phyloP scores from a whole-genome alignment of 2,113 vertebrate species.

The Noturus placidus region DNA sequence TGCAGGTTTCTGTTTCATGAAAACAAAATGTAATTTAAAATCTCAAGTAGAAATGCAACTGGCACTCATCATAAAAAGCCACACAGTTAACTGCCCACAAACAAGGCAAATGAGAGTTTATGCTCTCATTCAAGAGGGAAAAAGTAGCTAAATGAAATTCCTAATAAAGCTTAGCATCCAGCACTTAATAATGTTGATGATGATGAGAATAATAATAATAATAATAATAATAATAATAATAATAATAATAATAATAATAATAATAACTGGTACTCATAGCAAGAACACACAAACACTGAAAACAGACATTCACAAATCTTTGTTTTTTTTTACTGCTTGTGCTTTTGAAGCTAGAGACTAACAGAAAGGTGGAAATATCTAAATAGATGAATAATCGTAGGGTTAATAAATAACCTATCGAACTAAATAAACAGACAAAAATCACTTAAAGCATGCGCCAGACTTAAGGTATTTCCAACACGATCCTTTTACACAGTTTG shows the following conservation, averaged over 20 bases:
- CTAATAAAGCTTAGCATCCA: conserved; percentile 81
- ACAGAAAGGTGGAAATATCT: conserved; percentile 60
- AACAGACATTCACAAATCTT: conserved; percentile 61
- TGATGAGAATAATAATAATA: conserved; percentile 61
- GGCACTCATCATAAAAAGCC: conserved; percentile 68
- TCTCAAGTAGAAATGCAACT: conserved; percentile 65
- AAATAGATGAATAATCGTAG: conserved; percentile 56
- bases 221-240: conserved; percentile 53
- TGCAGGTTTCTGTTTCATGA: conserved; percentile 58
- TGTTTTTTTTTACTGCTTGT: conserved; percentile 52
- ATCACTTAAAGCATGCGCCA: conserved; percentile 49
- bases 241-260: conserved; percentile 67
- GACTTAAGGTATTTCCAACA: conserved; percentile 29
- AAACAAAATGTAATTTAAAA: conserved; percentile 63
- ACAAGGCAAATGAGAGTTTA: conserved; percentile 75
- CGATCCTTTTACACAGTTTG: conserved; percentile 33
- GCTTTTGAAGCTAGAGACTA: conserved; percentile 37
- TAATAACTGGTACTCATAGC: conserved; percentile 63
- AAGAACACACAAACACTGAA: conserved; percentile 63
- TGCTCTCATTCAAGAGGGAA: conserved; percentile 67
- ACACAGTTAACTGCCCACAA: conserved; percentile 69
- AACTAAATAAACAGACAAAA: conserved; percentile 41
- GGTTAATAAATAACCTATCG: conserved; percentile 49
- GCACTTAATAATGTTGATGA: conserved; percentile 70
- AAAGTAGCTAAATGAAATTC: conserved; percentile 73